Percentiles rank a stretch among this genome's conserved stretches.
Evolutionary conservation across 2,113 vertebrate genomes (phyloP).

Genomic region (Meriones unguiculatus): DNA sequence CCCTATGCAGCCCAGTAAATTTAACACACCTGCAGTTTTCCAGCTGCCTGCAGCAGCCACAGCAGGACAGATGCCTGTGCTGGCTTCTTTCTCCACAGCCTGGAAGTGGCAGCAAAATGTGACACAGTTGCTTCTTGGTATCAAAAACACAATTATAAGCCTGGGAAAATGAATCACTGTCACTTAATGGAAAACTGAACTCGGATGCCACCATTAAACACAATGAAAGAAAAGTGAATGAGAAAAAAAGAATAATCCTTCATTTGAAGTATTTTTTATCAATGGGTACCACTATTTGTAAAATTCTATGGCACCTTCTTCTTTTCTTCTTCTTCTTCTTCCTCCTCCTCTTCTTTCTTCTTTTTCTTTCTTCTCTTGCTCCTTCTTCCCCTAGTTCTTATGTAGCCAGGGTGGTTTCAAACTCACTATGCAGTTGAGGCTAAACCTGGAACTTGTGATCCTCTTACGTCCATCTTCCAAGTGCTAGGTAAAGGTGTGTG

Average conservation of each 20-base stretch:
- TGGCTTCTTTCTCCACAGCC: neutral
- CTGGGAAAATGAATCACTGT: slow-evolving; percentile 46
- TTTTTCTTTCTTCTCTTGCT: accelerated
- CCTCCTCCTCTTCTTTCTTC: too few species aligned
- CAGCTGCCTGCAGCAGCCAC: slow-evolving; percentile 3
- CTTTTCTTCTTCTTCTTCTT: accelerated
- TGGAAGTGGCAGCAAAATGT: slow-evolving; percentile 51
- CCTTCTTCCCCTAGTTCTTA: neutral
- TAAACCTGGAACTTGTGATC: neutral
- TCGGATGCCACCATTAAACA: slow-evolving; percentile 21
- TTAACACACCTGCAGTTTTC: slow-evolving; percentile 55
- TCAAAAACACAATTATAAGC: slow-evolving; percentile 53
- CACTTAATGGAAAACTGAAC: slow-evolving; percentile 57
- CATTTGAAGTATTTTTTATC: neutral
- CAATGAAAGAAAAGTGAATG: neutral
- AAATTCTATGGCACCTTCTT: neutral
- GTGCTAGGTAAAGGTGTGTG: neutral
- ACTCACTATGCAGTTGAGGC: neutral
- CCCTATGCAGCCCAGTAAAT: neutral
- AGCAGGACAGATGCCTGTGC: neutral
- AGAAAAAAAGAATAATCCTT: neutral
- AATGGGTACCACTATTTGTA: slow-evolving; percentile 7
- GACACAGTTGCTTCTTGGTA: slow-evolving; percentile 30
- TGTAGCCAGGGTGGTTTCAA: neutral
- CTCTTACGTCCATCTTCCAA: neutral